Evolutionary conservation across 2,797 vertebrate species (phyloP), one percentile per base, ranked within the genome.

Genomic region (Tinamus major): DNA sequence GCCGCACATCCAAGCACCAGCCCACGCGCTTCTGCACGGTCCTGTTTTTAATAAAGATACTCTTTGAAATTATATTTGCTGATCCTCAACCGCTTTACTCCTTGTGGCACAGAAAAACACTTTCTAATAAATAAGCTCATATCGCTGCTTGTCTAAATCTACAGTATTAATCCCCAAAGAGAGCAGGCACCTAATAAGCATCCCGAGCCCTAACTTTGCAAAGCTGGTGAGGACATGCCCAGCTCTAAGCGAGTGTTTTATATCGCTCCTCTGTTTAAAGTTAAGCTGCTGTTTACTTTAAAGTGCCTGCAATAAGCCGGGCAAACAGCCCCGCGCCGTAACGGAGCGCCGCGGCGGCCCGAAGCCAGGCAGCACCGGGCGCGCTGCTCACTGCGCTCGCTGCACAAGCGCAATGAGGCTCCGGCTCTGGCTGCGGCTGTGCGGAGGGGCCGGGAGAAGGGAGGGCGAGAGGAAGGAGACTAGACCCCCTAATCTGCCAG

Each of bases 271-370:
- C 3, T 37, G 56, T 58, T 93, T 88, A 44, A 88, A 94, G 63
- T 20, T 70, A 81, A 92, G 79, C 53, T 6, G 4, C 23, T 85
- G 85, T 90, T 95, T 85, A 18, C 63, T 87, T 93, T 85, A 18
- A 82, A 39, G 51, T 53, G 23, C 7, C 44, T 76, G 70, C 64
- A 91, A 90, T 91, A 87, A 93, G 83, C 44, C 71, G 58, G 64
- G 83, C 44, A 90, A 92, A 85, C 49, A 94, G 56, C 31, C 24
- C 27, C 49, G 63, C 53, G 33, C 35, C 10, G 29, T 17, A 42
- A 29, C 41, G 0, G 23, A 14, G 29, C 53, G 70, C 48, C 16
- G 33, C 49, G 72, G 74, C 1, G 0, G 13, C 51, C 56, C 63
- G 56, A 67, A 92, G 72, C 31, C 49, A 15, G 27, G 69, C 44